Evolutionary conservation across 2,888 invertebrate species (phyloP).

Genomic region (Drosophila yooni): DNA sequence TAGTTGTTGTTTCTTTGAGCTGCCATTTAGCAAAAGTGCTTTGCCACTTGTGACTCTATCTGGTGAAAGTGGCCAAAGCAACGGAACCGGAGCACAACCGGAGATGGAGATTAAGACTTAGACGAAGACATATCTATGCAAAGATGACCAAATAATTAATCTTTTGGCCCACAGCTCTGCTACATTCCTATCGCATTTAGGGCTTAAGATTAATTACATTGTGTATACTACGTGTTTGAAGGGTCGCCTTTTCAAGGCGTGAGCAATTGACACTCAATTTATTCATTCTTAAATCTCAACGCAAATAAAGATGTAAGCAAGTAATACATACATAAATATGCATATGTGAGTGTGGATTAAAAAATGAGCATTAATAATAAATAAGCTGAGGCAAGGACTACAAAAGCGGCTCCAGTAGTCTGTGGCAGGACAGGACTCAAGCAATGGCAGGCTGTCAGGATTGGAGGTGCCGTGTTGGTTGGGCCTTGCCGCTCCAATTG

Average conservation of each 20-base stretch:
- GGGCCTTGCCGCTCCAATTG: conserved; percentile 59
- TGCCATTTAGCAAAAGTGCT: conserved; percentile 65
- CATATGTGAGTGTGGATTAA: conserved; percentile 35
- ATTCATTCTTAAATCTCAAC: conserved; percentile 20
- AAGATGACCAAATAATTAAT: conserved; percentile 60
- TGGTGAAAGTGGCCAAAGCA: conserved; percentile 32
- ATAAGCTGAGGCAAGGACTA: conserved; percentile 49
- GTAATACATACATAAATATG: conserved; percentile 11
- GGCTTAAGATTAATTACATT: conserved; percentile 63
- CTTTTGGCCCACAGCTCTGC: conserved; percentile 21
- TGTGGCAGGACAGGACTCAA: conserved; percentile 45
- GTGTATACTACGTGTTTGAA: conserved; percentile 52
- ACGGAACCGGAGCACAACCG: conserved; percentile 25
- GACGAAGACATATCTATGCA: conserved; percentile 12
- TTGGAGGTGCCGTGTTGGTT: neutral
- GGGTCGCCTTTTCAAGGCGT: conserved; percentile 34
- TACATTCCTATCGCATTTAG: conserved; percentile 14
- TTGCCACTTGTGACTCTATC: conserved; percentile 45
- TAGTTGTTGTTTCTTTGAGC: conserved; percentile 36
- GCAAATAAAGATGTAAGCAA: neutral
- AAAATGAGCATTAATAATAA: conserved; percentile 58
- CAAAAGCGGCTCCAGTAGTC: conserved; percentile 56
- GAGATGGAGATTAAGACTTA: conserved; percentile 23
- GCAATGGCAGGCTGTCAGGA: conserved; percentile 31
- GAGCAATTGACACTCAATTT: conserved; percentile 67